Evolutionary conservation across 1,140 invertebrate species (phyloP), one percentile per base, ranked within the genome.

Genomic region (Orchesella cincta): DNA sequence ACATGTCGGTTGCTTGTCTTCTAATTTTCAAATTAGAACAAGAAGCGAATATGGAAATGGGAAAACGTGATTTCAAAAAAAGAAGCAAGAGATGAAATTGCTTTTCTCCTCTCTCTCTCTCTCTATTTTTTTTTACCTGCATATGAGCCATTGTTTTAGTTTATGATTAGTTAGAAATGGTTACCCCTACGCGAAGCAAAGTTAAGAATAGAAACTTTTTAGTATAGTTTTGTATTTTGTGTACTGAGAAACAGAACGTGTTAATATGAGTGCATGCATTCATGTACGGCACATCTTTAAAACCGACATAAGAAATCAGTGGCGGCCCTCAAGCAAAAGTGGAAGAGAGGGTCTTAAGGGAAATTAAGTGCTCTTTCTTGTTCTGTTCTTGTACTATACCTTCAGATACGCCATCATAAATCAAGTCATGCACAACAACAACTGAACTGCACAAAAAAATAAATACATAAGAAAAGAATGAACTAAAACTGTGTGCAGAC

Each of bases 281-380:
- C n/a, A n/a, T n/a, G n/a, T n/a, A n/a, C n/a, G n/a, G n/a, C n/a
- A n/a, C n/a, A n/a, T n/a, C n/a, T n/a, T 57, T 46, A 46, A 46
- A 57, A 57, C 54, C 54, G 23, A 57, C 23, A 23, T 8, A 16
- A n/a, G 8, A 67, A 67, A 33, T 31, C 28, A 31, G 62, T 67
- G 62, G 62, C 62, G 62, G 62, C 62, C 62, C 62, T 67, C 31
- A 33, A 67, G 62, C 62, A 29, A 67, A 46, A 33, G 12, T 3
- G n/a, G 14, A 67, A 67, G 31, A 67, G 62, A 67, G 62, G 62
- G 62, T 67, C 62, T 67, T 67, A 67, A 67, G 62, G 62, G 62
- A 67, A 67, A 67, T 67, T 67, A 67, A 67, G 62, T 67, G 62
- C 62, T 67, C 62, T 67, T 67, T 67, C 62, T 67, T 67, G 62